Conservation (phyloP, 1,140 invertebrate species). For the Maconellicoccus hirsutus region DNA sequence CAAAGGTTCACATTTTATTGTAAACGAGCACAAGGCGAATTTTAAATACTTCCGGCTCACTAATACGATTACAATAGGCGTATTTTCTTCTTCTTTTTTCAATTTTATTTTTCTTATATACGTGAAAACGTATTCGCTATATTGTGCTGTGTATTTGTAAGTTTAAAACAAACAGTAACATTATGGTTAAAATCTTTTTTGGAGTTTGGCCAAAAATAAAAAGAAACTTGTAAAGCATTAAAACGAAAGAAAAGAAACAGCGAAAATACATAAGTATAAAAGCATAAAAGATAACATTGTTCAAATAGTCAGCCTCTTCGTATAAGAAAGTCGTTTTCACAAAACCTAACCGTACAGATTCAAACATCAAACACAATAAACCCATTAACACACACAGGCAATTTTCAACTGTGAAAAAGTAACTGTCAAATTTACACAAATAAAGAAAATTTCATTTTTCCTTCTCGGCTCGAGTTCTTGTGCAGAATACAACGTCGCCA, state of each 20-base stretch:
- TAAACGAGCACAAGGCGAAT: too few species aligned
- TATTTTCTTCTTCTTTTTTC: too few species aligned
- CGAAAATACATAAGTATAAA: conserved; percentile 16
- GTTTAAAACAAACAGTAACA: conserved; percentile 12
- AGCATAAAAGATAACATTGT: conserved; percentile 12
- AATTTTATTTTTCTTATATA: not conserved
- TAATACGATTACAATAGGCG: too few species aligned
- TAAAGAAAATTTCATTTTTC: not conserved
- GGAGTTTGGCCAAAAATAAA: not conserved
- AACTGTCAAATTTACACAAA: not conserved
- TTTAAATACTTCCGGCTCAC: too few species aligned
- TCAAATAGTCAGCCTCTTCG: not conserved
- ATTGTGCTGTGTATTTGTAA: not conserved
- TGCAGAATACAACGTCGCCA: too few species aligned
- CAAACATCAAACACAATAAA: conserved; percentile 15
- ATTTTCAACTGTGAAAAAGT: not conserved
- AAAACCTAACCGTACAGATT: not conserved
- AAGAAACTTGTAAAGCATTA: conserved; percentile 1
- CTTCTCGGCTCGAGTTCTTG: not conserved
- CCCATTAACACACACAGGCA: conserved; percentile 6
- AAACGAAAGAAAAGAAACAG: not conserved
- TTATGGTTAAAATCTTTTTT: conserved; percentile 18
- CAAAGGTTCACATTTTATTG: too few species aligned
- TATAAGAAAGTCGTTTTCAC: not conserved
- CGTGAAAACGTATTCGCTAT: too few species aligned